Conservation (phyloP, 2,888 invertebrate species). For the Theretra japonica region DNA sequence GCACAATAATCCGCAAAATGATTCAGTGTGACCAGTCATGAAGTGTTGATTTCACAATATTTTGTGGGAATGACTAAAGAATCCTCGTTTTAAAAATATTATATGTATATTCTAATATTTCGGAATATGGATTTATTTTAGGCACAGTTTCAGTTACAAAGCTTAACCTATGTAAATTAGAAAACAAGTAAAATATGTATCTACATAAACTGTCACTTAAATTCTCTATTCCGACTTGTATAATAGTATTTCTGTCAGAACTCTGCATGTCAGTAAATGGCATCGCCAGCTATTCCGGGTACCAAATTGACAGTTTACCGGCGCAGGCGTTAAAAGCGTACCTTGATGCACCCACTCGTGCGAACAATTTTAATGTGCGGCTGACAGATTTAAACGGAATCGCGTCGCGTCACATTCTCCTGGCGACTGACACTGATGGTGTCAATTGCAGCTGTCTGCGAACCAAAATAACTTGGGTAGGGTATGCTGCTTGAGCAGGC, state of each 20-base stretch:
- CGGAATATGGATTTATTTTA: too few species aligned
- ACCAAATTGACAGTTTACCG: slow-evolving; percentile 5
- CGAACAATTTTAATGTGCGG: slow-evolving; percentile 22
- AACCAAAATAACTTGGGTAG: not conserved
- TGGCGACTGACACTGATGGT: slow-evolving; percentile 14
- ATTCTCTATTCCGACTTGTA: not conserved
- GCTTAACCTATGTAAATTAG: too few species aligned
- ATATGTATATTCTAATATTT: too few species aligned
- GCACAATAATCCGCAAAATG: not conserved
- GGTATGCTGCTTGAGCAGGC: not conserved
- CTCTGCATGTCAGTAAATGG: not conserved
- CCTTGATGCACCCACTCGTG: slow-evolving; percentile 19
- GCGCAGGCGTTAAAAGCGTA: not conserved
- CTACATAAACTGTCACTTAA: too few species aligned
- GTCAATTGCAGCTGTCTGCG: slow-evolving; percentile 11
- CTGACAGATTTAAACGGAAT: slow-evolving; percentile 21
- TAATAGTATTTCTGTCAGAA: not conserved
- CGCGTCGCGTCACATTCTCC: slow-evolving; percentile 12
- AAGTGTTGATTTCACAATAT: not conserved
- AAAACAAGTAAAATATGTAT: too few species aligned
- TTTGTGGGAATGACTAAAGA: not conserved
- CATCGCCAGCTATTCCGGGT: slow-evolving; percentile 1
- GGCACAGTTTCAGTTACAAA: too few species aligned
- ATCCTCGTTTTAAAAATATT: too few species aligned
- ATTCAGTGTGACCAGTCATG: slow-evolving; percentile 10